Base-by-base conservation (phyloP, 2,888 invertebrate species). In the Polia nebulosa region DNA sequence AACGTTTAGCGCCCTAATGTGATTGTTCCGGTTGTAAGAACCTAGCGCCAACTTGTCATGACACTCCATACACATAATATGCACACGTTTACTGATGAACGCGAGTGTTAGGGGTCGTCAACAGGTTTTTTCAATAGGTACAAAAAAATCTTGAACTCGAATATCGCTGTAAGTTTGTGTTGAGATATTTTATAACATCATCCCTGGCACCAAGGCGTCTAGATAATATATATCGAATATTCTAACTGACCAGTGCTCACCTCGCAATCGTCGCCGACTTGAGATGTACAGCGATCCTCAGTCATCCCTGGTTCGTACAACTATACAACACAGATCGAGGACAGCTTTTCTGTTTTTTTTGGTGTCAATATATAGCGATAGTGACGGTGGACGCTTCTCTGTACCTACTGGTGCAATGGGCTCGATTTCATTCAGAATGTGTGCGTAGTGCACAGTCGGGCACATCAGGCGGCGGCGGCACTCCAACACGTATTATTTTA, bases 401-500 rank as follows among this genome's bases (percentile, higher is more conserved):
- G n/a, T n/a, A n/a, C n/a, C n/a, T n/a, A n/a, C 3, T 1, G 9
- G 4, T 8, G 17, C 51, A 29, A 20, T 17, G 15, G 27, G 27
- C 20, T 32, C 15, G 36, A 25, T 11, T n/a, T 22, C 39, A 9
- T 22, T 29, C 41, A 13, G 34, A 36, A n/a, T n/a, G n/a, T n/a
- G 9, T 7, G 27, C 17, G 39, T 9, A 34, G 6, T 11, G n/a
- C n/a, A n/a, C 5, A 6, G 20, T 27, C 0, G 0, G 29, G 22
- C 59, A 11, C 22, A 11, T n/a, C 39, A 6, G n/a, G 27, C 17
- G 20, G 25, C 20, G n/a, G 22, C 25, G 32, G 32, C 45, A 25
- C 72, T 41, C 73, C 5, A 22, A 39, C 29, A 29, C 85, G 80
- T 89, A 87, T 92, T 91, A 89, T 90, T 90, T 83, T 89, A 92